Conservation (phyloP, 1,140 invertebrate genomes). For the Colletes gigas region DNA sequence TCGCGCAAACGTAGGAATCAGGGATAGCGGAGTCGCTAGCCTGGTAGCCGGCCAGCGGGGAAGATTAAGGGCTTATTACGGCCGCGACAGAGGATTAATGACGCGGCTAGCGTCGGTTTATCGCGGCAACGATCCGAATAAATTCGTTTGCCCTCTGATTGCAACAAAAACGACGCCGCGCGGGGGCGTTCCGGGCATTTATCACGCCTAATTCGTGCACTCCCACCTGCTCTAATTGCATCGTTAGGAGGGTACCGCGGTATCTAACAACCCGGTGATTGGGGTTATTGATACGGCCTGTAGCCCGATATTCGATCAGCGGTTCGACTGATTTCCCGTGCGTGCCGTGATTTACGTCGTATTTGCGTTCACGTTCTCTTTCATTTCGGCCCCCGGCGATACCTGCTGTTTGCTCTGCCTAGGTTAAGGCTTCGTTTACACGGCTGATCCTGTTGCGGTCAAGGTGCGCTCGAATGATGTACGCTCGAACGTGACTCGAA, state of each 20-base stretch:
- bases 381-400: conserved; percentile 38
- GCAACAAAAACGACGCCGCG: conserved; percentile 33
- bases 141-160: conserved; percentile 55
- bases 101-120: conserved; percentile 33
- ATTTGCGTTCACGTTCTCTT: conserved; percentile 48
- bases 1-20: neutral
- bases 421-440: conserved; percentile 6
- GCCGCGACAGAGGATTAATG: conserved; percentile 58
- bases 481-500: conserved; percentile 21
- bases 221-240: conserved; percentile 44
- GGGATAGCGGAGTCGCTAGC: conserved; percentile 10
- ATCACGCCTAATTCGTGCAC: conserved; percentile 49
- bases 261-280: conserved; percentile 43
- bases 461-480: conserved; percentile 8
- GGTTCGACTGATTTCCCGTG: conserved; percentile 37
- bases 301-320: conserved; percentile 29
- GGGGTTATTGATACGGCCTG: conserved; percentile 44
- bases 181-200: conserved; percentile 52
- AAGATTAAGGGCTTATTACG: conserved; percentile 63
- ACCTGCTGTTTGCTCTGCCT: conserved; percentile 9
- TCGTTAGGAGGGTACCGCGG: conserved; percentile 39
- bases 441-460: conserved; percentile 17
- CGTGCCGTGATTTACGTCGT: conserved; percentile 45
- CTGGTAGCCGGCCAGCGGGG: conserved; percentile 37
- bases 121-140: conserved; percentile 41